phyloP scores from a whole-genome alignment of 2,797 vertebrate species.

The Xiphophorus birchmanni region DNA sequence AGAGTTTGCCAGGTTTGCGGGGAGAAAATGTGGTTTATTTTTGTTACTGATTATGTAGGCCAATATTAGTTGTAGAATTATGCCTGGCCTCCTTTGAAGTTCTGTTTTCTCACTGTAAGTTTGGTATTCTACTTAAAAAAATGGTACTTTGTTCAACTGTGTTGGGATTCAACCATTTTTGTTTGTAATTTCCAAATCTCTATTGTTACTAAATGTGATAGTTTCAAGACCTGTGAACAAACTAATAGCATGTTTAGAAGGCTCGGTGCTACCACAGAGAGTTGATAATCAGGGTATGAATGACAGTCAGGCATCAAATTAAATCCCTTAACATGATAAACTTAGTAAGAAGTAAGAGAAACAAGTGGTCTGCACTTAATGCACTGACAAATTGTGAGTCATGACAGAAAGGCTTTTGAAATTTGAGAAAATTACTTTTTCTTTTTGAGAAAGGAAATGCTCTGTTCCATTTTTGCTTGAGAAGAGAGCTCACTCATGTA shows the following conservation, averaged over 20 bases:
- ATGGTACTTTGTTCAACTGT: not conserved
- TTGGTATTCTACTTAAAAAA: not conserved
- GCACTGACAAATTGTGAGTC: not conserved
- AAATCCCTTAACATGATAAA: not conserved
- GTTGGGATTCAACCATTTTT: not conserved
- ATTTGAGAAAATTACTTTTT: not conserved
- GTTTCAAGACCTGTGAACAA: no score
- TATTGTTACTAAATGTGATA: no score
- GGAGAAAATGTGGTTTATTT: no score
- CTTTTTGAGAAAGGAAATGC: no score
- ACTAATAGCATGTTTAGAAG: not conserved
- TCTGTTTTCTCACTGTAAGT: not conserved
- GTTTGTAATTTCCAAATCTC: not conserved
- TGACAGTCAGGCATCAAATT: not conserved
- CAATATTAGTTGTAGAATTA: no score
- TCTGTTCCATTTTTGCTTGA: no score
- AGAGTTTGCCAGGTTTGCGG: no score
- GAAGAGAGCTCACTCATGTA: no score
- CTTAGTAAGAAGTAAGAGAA: not conserved
- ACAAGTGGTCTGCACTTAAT: not conserved
- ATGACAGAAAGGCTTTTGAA: not conserved
- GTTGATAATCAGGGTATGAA: not conserved
- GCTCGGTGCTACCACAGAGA: not conserved
- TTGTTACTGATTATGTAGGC: no score
- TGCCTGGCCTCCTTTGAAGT: not conserved